Percentiles rank a stretch among this genome's conserved stretches.
These are phyloP conservation scores for Scopus umbretta DNA, from an alignment of 2,113 vertebrate species.

Conservation along the genomic window DNA sequence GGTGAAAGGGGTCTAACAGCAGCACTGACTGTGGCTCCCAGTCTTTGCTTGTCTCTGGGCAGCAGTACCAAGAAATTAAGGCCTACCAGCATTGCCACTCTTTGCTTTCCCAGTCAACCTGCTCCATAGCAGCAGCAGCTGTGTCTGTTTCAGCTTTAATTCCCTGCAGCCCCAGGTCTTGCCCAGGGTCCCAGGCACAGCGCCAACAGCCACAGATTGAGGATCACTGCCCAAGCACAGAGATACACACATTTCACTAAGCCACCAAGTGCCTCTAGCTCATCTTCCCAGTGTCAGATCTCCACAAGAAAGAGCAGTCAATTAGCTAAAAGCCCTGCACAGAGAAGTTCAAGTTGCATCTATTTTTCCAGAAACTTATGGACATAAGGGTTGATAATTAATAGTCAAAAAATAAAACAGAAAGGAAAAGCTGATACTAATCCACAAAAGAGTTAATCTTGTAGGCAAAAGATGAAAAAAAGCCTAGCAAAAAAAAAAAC, in stretches of 20 bases:
- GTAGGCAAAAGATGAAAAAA: not conserved
- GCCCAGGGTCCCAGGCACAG: not conserved
- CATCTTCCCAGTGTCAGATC: not conserved
- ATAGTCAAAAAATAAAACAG: not conserved
- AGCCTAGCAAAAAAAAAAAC: not conserved
- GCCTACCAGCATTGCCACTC: too few relatives aligned
- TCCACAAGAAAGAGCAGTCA: not conserved
- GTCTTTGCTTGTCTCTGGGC: not conserved
- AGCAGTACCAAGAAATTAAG: not conserved
- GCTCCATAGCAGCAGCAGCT: not conserved
- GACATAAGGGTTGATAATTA: not conserved
- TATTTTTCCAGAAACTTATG: not conserved
- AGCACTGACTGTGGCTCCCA: not conserved
- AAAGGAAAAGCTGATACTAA: not conserved
- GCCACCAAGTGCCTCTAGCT: not conserved
- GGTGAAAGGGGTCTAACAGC: not conserved
- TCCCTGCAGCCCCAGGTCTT: not conserved
- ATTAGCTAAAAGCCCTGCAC: not conserved
- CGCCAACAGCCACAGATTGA: not conserved
- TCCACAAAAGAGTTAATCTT: not conserved
- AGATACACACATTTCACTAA: not conserved
- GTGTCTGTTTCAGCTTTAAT: not conserved
- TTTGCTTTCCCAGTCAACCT: not conserved
- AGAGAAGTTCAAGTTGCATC: not conserved
- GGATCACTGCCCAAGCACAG: not conserved